These are phyloP conservation scores for Glareola pratincola DNA, from an alignment of 2,113 vertebrate genomes.

Conservation along the genomic window DNA sequence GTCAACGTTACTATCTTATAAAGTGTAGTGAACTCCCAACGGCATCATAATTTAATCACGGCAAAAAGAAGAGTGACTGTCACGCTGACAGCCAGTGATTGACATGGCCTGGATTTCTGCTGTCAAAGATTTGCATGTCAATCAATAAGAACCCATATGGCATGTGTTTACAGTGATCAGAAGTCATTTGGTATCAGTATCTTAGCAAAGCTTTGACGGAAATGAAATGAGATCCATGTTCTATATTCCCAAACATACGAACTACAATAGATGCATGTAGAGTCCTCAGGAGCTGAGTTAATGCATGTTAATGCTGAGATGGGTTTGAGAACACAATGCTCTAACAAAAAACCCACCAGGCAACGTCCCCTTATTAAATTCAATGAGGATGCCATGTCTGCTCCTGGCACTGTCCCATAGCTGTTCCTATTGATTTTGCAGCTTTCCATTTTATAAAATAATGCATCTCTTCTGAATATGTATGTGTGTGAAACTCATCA, in stretches of 20 bases:
- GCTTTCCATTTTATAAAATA: neutral
- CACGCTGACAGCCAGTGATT: neutral
- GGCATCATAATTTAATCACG: neutral
- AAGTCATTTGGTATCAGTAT: slow-evolving; percentile 8
- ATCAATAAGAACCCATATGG: slow-evolving; percentile 42
- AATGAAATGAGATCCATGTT: slow-evolving; percentile 6
- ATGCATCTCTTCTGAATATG: slow-evolving; percentile 3
- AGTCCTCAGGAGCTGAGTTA: neutral
- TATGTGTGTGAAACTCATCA: slow-evolving; percentile 36
- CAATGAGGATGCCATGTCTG: neutral
- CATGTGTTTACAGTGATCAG: slow-evolving; percentile 34
- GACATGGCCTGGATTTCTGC: slow-evolving; percentile 35
- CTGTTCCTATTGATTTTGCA: slow-evolving; percentile 49
- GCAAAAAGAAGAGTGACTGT: slow-evolving; percentile 12
- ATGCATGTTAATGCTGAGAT: neutral
- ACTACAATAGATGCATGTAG: neutral
- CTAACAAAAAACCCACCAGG: slow-evolving; percentile 23
- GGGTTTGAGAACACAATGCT: neutral
- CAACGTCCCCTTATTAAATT: neutral
- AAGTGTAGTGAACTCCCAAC: neutral
- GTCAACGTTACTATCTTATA: neutral
- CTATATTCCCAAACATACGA: neutral
- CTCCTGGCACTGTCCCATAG: neutral
- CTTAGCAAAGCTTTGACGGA: slow-evolving; percentile 51
- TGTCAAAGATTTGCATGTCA: slow-evolving; percentile 57